Evolutionary conservation across 2,797 vertebrate genomes (phyloP), one percentile per base, ranked within the genome.

Genomic region (Channa striata): DNA sequence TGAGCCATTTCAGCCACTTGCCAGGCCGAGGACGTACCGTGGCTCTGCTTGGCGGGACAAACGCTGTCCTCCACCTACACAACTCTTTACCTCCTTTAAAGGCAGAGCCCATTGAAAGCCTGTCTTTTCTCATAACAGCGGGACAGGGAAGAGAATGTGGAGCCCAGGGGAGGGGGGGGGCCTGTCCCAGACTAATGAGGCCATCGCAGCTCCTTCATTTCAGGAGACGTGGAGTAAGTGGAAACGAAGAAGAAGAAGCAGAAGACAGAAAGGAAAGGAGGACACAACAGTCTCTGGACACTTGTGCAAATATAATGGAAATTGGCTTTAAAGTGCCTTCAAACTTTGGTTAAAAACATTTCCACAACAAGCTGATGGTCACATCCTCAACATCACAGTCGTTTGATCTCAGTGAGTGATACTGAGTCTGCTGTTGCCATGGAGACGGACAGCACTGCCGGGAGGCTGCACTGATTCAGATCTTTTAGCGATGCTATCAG

Each of bases 91-190:
- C 10, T 72, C 68, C 68, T 76, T 87, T 82, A 68, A 76, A 76
- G 57, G 43, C 72, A 72, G 64, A 6, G 72, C 62, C 69, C 44
- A 59, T 68, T 51, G 10, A 68, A 68, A 20, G 81, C 74, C 73
- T 59, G 77, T 85, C 75, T 54, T 73, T 49, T 68, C 77, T 89
- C 79, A 80, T 90, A 90, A 82, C 67, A 73, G 61, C 5, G 39
- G 82, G 53, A 77, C 57, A 59, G 58, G 80, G 67, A 66, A 6
- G 72, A 79, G 79, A 76, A 53, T 74, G 36, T 50, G 50, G 36
- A 69, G 25, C 68, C 51, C 65, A n/a, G n/a, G n/a, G n/a, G n/a
- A n/a, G n/a, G 25, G 25, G 21, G 75, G 72, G 54, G 68, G 63
- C 54, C 75, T 80, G 60, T 79, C 56, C 59, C 57, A 12, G 37